phyloP scores from a whole-genome alignment of 2,113 vertebrate species.

The Phrynosoma blainvillii region DNA sequence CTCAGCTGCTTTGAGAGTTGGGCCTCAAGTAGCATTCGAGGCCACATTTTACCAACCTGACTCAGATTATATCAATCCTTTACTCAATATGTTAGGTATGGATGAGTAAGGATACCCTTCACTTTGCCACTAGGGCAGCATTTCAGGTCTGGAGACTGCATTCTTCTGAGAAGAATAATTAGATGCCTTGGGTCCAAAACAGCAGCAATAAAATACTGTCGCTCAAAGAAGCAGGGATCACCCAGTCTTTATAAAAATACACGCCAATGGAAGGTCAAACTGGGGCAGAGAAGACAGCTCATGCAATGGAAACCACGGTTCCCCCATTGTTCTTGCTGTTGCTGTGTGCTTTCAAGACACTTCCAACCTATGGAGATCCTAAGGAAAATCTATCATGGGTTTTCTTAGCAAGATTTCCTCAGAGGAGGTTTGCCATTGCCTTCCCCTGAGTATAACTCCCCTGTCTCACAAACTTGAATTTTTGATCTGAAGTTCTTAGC shows the following conservation, averaged over 20 bases:
- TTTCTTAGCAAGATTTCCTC: too few species aligned
- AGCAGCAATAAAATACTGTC: background rate
- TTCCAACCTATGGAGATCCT: too few species aligned
- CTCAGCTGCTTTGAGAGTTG: background rate
- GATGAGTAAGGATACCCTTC: background rate
- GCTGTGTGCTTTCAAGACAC: too few species aligned
- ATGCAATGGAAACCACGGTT: too few species aligned
- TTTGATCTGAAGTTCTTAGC: too few species aligned
- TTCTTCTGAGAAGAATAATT: background rate
- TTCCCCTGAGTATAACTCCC: too few species aligned
- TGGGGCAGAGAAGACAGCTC: background rate
- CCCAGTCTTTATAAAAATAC: fast-evolving
- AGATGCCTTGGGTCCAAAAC: fast-evolving
- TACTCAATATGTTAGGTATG: background rate
- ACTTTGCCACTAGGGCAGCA: background rate
- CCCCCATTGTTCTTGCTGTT: too few species aligned
- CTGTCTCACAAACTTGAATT: too few species aligned
- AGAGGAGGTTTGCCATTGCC: too few species aligned
- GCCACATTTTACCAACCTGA: background rate
- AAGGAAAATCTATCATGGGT: too few species aligned
- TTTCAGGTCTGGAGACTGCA: background rate
- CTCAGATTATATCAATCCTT: background rate
- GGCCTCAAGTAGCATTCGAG: background rate
- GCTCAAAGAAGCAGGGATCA: fast-evolving
- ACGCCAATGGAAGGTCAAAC: background rate